Evolutionary conservation across 1,140 invertebrate species (phyloP), one percentile per base, ranked within the genome.

Genomic region (Zaprionus vittiger): DNA sequence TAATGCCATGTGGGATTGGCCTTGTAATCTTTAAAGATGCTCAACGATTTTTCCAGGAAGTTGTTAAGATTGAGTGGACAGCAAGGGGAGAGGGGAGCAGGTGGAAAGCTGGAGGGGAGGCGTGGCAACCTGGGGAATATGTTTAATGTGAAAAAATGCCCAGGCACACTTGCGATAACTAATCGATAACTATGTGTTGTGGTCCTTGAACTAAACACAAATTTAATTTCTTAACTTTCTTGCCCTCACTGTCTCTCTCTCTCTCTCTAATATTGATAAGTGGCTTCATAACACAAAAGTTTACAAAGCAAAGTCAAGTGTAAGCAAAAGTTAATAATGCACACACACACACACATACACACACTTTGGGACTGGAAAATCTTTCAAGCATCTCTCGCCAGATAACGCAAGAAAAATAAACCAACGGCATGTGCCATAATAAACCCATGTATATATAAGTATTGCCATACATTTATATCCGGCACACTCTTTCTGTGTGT

Each of bases 261-360:
- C 17, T 17, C 47, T 4, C 44, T 20, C 47, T 71, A 57, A 57
- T 71, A 76, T 60, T 74, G 68, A 76, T 71, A 76, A 76, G 73
- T 76, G 68, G 68, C 59, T 44, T 60, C 77, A 83, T 83, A 65
- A 67, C 73, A n/a, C 41, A 47, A 80, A 83, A 87, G 83, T 86
- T 83, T 80, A 77, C 66, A 73, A 54, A 60, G 28, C 63, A 78
- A 78, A 68, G 72, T 79, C 76, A 80, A 83, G 65, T 82, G 83
- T 77, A 83, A 77, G 65, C 80, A 49, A 87, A 87, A 89, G 73
- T 81, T 89, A 80, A 89, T 73, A 84, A 71, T 49, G 77, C 31
- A 54, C 34, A 62, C 60, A 37, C 54, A 15, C n/a, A 20, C 31
- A 60, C 68, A 56, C 55, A 73, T 44, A 54, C 62, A 41, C 62